A percentile compares a stretch with the other conserved stretches of the same genome.
Conservation (phyloP, 1,140 invertebrate genomes). For the Phocides pigmalion region DNA sequence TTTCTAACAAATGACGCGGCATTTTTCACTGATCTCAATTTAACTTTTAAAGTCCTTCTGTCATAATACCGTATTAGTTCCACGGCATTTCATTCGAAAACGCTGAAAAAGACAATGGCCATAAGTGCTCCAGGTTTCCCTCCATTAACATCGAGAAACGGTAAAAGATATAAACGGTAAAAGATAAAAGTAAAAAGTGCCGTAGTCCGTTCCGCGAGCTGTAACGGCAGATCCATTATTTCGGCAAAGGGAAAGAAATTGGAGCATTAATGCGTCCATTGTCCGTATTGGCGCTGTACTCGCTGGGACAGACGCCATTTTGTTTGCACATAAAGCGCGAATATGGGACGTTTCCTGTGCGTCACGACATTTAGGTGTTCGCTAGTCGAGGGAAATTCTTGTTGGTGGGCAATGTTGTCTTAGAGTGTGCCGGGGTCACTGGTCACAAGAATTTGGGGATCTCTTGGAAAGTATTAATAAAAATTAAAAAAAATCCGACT, state of each 20-base stretch:
- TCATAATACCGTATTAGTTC: conserved; percentile 19
- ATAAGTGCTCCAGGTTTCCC: conserved; percentile 27
- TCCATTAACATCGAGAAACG: conserved; percentile 23
- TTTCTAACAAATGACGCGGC: neutral
- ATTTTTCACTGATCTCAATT: neutral
- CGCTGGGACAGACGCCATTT: conserved; percentile 7
- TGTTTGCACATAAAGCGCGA: neutral
- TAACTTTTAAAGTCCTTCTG: neutral
- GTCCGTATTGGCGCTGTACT: neutral
- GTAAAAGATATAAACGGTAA: conserved; percentile 22
- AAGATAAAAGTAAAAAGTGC: conserved; percentile 22
- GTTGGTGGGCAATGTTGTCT: no score
- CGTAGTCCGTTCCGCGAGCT: conserved; percentile 3
- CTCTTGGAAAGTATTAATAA: no score
- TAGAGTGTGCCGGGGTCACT: no score
- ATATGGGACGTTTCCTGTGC: neutral
- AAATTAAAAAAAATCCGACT: no score
- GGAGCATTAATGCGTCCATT: conserved; percentile 21
- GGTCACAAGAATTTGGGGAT: no score
- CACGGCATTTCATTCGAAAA: conserved; percentile 14
- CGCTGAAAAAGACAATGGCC: conserved; percentile 30
- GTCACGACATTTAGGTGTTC: no score
- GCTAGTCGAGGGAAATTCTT: no score
- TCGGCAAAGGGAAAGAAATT: conserved; percentile 30
- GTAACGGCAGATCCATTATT: conserved; percentile 17